Base-by-base conservation (phyloP, 1,140 invertebrate genomes). In the Amphibalanus amphitrite region DNA sequence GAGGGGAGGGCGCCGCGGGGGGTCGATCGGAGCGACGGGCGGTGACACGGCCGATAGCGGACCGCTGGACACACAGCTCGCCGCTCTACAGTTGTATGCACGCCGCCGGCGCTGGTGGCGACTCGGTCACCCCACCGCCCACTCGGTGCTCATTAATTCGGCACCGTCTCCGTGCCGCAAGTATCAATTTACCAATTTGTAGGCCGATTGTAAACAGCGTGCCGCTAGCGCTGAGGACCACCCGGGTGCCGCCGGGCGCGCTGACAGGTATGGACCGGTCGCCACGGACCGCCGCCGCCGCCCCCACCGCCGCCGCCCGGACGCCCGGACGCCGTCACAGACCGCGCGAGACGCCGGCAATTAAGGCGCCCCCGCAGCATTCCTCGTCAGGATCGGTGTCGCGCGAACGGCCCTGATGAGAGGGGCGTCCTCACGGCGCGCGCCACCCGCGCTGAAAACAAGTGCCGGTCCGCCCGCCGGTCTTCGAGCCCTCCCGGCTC, bases 101-200 rank as follows among this genome's bases (percentile, higher is more conserved):
- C 33, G 33, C 33, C 33, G 33, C 33, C 15, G 33, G 4, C 33
- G 33, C 33, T 38, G 33, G 4, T 38, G 33, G 4, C n/a, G n/a
- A n/a, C n/a, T n/a, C n/a, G n/a, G n/a, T n/a, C n/a, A 8, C 47
- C 47, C 10, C 47, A 20, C 47, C 13, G 13, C 47, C 47, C 47
- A 23, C 47, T 3, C 47, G 47, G 13, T 20, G 47, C 47, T 59
- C 47, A 59, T 59, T 59, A 59, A 59, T 59, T 59, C 47, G 47
- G 20, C 47, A 20, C 47, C 47, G 20, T 20, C 47, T 59, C 47
- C 10, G 47, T 23, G 47, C 47, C 6, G 47, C 47, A 59, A 59
- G 47, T 59, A 59, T 59, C 47, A 59, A 59, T 59, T 59, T 59
- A 59, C 47, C 47, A 59, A 59, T 59, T 59, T 59, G 47, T 59